A percentile compares a stretch with the other conserved stretches of the same genome.
These are phyloP conservation scores for Chaetops frenatus DNA, from an alignment of 2,113 vertebrate species.

Conservation along the genomic window DNA sequence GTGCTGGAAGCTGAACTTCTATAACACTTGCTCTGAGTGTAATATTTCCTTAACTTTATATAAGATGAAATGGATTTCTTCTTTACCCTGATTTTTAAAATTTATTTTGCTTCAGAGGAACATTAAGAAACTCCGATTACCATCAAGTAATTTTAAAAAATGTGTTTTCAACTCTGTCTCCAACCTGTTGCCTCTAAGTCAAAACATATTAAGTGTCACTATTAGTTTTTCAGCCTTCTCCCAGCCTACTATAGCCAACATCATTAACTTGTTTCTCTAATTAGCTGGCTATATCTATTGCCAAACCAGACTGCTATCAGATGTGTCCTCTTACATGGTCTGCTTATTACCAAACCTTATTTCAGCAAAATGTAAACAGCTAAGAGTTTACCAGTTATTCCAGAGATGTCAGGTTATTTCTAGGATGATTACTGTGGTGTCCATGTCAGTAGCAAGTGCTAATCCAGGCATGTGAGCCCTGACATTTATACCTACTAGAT, in stretches of 20 bases:
- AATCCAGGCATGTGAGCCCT: not conserved
- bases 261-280: slow-evolving; percentile 19
- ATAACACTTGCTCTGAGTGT: not conserved
- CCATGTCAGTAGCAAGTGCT: not conserved
- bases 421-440: not conserved
- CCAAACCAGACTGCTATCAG: slow-evolving; percentile 17
- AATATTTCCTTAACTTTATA: not conserved
- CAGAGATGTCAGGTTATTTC: not conserved
- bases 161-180: not conserved
- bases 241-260: not conserved
- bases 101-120: not conserved
- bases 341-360: not conserved
- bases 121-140: not conserved
- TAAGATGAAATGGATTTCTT: not conserved
- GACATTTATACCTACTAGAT: not conserved
- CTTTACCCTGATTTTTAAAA: not conserved
- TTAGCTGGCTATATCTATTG: slow-evolving; percentile 8
- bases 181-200: not conserved
- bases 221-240: not conserved
- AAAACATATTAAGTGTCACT: not conserved
- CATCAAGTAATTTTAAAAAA: not conserved
- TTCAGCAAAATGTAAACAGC: slow-evolving; percentile 14
- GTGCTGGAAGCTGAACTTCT: not conserved
- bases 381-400: not conserved
- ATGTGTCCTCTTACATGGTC: not conserved